Percentiles rank a stretch among this genome's conserved stretches.
Conservation (phyloP, 2,888 invertebrate genomes). For the Melolontha melolontha region DNA sequence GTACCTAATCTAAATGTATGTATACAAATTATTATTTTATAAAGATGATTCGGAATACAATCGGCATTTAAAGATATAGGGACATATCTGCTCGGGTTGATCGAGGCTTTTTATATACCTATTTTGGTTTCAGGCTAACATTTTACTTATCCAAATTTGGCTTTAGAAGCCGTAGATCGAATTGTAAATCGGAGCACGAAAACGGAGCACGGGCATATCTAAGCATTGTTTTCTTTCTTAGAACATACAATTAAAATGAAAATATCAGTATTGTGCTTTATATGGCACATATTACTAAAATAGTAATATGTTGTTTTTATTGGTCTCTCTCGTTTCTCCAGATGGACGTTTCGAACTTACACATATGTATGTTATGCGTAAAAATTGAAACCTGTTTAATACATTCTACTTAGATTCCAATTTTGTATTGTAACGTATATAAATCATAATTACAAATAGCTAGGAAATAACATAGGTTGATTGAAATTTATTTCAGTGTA, state of each 20-base stretch:
- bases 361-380: conserved; percentile 8
- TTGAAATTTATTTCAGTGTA: background rate
- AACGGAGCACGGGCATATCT: conserved; percentile 51
- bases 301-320: conserved; percentile 52
- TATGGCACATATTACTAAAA: conserved; percentile 57
- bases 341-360: conserved; percentile 36
- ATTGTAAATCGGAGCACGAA: conserved; percentile 50
- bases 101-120: conserved; percentile 19
- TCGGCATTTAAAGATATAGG: conserved; percentile 17
- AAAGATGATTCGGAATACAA: conserved; percentile 26
- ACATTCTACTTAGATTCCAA: conserved; percentile 25
- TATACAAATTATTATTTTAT: conserved; percentile 32
- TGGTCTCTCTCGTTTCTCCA: conserved; percentile 45
- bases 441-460: conserved; percentile 36
- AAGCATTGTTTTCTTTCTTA: conserved; percentile 55
- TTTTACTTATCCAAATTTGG: conserved; percentile 48
- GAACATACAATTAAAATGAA: conserved; percentile 55
- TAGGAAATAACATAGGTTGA: conserved; percentile 15
- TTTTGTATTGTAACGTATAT: conserved; percentile 30
- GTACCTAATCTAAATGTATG: conserved; percentile 1
- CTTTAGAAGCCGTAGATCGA: conserved; percentile 45
- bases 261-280: conserved; percentile 58
- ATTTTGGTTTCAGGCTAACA: conserved; percentile 30
- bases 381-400: conserved; percentile 32
- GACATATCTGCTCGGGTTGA: conserved; percentile 14